Percentiles rank a stretch among this genome's conserved stretches.
These are phyloP conservation scores for Enteromius afrohamiltoni DNA, from an alignment of 2,797 vertebrate genomes.

Conservation along the genomic window DNA sequence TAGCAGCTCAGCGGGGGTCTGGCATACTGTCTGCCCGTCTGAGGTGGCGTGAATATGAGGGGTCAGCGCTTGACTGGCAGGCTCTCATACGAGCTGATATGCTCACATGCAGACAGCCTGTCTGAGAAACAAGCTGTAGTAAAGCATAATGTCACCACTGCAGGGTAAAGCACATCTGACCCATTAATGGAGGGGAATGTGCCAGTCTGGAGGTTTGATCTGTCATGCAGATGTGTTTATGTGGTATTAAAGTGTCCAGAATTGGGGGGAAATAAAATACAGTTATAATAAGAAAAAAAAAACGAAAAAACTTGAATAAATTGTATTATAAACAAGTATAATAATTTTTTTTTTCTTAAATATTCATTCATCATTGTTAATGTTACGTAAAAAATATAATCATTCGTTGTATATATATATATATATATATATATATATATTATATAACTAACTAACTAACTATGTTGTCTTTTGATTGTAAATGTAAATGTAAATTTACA, in stretches of 20 bases:
- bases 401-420: no score
- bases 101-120: constrained; percentile 4
- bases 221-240: neutral
- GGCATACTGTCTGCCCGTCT: constrained; percentile 26
- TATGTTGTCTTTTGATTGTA: no score
- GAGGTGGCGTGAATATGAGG: constrained; percentile 21
- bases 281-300: neutral
- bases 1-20: constrained; percentile 43
- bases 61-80: constrained; percentile 30
- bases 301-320: neutral
- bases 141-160: constrained; percentile 25
- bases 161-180: constrained; percentile 45
- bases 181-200: constrained; percentile 38
- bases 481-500: no score
- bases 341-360: no score
- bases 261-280: neutral
- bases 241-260: neutral
- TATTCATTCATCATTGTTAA: no score
- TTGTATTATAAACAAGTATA: neutral
- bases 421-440: no score
- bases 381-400: no score
- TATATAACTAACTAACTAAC: no score
- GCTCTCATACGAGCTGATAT: constrained; percentile 4
- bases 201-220: constrained; percentile 15
- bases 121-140: constrained; percentile 22